phyloP scores from a whole-genome alignment of 1,140 invertebrate genomes.

The Philopotamus ludificatus region DNA sequence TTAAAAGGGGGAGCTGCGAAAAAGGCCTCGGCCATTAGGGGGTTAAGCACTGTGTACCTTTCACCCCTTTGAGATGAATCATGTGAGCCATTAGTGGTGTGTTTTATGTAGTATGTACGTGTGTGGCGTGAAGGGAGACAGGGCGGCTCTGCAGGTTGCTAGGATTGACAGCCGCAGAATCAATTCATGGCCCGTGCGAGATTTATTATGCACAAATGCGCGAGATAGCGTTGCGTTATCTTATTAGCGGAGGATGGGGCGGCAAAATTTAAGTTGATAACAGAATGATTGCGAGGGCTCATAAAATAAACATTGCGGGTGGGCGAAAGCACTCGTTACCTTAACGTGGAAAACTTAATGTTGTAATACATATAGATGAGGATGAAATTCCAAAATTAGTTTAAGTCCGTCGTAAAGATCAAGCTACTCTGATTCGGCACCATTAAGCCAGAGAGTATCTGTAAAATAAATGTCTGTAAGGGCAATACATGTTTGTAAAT shows the following conservation, averaged over 20 bases:
- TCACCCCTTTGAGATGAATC: constrained; percentile 24
- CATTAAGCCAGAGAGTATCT: too few species aligned
- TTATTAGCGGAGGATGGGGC: constrained; percentile 7
- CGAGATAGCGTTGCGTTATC: constrained; percentile 11
- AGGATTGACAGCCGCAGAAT: constrained; percentile 2
- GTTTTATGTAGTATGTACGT: constrained; percentile 26
- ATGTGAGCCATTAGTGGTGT: constrained; percentile 26
- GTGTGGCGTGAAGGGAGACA: neutral
- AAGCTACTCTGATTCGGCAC: too few species aligned
- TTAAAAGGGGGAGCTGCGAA: constrained; percentile 9
- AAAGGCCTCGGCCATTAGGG: constrained; percentile 1
- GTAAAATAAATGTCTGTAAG: too few species aligned
- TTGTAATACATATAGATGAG: too few species aligned
- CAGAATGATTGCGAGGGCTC: neutral
- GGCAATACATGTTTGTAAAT: too few species aligned
- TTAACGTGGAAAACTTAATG: too few species aligned
- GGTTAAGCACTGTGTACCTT: constrained; percentile 19
- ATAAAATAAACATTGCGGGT: neutral
- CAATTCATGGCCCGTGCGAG: constrained; percentile 22
- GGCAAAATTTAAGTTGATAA: neutral
- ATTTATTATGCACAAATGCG: constrained; percentile 18
- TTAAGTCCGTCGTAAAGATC: too few species aligned
- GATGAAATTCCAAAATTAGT: too few species aligned
- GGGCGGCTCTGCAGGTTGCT: neutral
- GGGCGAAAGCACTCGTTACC: constrained; percentile 1